Evolutionary conservation across 2,888 invertebrate genomes (phyloP), one percentile per base, ranked within the genome.

Genomic region (Eilema depressum): DNA sequence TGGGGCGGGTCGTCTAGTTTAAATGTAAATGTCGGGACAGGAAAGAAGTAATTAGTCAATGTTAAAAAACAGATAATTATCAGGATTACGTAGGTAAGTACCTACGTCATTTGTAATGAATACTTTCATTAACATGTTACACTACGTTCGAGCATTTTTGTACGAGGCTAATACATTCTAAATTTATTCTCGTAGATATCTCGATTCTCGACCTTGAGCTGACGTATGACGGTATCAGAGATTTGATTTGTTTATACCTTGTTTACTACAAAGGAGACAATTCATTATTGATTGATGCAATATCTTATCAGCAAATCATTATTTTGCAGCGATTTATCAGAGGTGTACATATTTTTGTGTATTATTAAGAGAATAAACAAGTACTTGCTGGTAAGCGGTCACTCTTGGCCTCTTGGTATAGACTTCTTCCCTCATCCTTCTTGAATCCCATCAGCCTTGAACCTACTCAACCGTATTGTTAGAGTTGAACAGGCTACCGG

Each of bases 251-350:
- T 53, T 53, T 53, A 10, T 53, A 53, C 3, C 4, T 47, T 53
- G 53, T 53, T n/a, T n/a, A 53, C 10, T 53, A 53, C 47, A 47
- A 2, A 53, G 47, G 47, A 47, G 47, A 47, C 20, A n/a, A 53
- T n/a, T n/a, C 53, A n/a, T 53, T 53, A 53, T 53, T n/a, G 53
- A 53, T 53, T 53, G 53, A 53, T 41, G 2, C 17, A 41, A 17
- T 53, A n/a, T 53, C n/a, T n/a, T 53, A 53, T 53, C 53, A 53
- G 53, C n/a, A 10, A 53, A 53, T 53, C 53, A n/a, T 20, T 47
- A 47, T 53, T 53, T 53, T 53, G 53, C n/a, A 53, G 53, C 53
- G 53, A 53, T 53, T 53, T 53, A 53, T 53, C n/a, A n/a, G n/a
- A 53, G 53, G 20, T 53, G 8, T 53, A 53, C 10, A 7, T 47